These are phyloP conservation scores for Stomorhina lunata DNA, from an alignment of 2,888 invertebrate species.

Conservation along the genomic window DNA sequence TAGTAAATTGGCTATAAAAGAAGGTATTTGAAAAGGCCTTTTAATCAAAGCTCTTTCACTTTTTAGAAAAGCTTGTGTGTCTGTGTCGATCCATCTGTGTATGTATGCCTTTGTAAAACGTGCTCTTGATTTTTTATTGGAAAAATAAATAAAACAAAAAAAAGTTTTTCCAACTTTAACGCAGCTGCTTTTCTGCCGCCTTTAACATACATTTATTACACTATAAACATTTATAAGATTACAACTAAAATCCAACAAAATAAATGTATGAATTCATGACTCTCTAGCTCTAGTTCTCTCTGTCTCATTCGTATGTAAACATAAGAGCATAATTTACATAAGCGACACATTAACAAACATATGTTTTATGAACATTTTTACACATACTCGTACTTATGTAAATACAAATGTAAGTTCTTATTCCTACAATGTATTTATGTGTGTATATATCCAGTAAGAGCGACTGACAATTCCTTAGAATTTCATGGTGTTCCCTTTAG, in stretches of 20 bases:
- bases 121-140: not conserved
- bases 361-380: too few relatives aligned
- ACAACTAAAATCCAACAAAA: not conserved
- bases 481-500: constrained; percentile 33
- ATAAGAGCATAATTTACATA: constrained; percentile 13
- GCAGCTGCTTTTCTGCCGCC: constrained; percentile 28
- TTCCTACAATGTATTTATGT: not conserved
- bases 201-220: constrained; percentile 18
- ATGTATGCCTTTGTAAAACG: not conserved
- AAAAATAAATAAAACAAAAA: not conserved
- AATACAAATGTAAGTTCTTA: not conserved
- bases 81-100: too few relatives aligned
- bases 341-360: not conserved
- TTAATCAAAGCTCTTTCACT: too few relatives aligned
- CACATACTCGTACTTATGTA: too few relatives aligned
- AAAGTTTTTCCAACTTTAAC: not conserved
- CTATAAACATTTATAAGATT: constrained; percentile 7
- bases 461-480: constrained; percentile 28
- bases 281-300: too few relatives aligned
- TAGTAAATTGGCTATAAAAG: too few relatives aligned
- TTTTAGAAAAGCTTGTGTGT: not conserved
- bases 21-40: too few relatives aligned
- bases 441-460: not conserved
- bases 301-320: not conserved
- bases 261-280: not conserved